A percentile compares a stretch with the other conserved stretches of the same genome.
Conservation (phyloP, 1,140 invertebrate species). For the Brachionus rotundiformis region DNA sequence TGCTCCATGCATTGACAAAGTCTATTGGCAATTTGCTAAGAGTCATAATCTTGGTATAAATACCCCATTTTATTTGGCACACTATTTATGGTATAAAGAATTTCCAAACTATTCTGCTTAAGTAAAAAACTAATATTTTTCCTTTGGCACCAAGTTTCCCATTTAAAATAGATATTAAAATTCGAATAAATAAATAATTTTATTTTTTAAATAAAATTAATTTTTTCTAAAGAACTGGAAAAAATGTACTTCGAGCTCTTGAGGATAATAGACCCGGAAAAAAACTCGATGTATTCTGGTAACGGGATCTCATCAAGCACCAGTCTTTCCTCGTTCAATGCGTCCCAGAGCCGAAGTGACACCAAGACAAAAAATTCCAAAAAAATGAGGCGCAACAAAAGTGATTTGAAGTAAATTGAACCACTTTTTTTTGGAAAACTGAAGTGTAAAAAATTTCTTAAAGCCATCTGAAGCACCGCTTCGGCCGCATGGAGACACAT, state of each 20-base stretch:
- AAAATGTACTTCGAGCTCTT: conserved; percentile 50
- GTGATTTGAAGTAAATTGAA: neutral
- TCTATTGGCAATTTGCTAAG: too few species aligned
- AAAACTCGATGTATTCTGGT: neutral
- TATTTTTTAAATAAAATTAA: neutral
- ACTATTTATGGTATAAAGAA: too few species aligned
- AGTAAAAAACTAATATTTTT: too few species aligned
- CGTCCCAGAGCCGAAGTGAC: neutral
- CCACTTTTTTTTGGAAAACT: neutral
- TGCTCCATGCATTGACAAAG: too few species aligned
- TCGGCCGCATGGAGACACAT: conserved; percentile 84
- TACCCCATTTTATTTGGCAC: too few species aligned
- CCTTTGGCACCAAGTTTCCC: too few species aligned
- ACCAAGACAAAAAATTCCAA: neutral
- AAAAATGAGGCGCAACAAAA: conserved; percentile 3
- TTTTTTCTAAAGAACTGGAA: conserved; percentile 33
- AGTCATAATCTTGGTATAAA: too few species aligned
- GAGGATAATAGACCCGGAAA: conserved; percentile 40
- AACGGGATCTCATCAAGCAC: conserved; percentile 1
- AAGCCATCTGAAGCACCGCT: conserved; percentile 80
- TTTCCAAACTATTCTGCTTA: too few species aligned
- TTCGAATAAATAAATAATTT: too few species aligned
- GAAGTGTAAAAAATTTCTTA: conserved; percentile 52
- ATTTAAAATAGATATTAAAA: too few species aligned
- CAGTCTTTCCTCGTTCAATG: conserved; percentile 4